A percentile compares a stretch with the other conserved stretches of the same genome.
phyloP scores from a whole-genome alignment of 2,797 vertebrate genomes.

The Mionectes olivaceus region DNA sequence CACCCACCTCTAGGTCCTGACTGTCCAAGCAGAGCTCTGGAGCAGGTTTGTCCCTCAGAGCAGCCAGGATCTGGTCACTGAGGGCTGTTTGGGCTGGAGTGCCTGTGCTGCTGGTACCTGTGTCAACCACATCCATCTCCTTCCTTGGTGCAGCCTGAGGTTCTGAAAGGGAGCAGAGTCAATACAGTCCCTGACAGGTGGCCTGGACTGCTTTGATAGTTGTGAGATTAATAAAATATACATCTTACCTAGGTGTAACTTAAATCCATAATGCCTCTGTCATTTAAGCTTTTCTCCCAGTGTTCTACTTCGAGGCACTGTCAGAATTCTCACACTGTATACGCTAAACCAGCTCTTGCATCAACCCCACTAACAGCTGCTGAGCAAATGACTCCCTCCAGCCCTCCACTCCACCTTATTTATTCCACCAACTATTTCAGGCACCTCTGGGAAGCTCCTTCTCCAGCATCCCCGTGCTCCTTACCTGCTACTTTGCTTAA shows the following conservation, averaged over 20 bases:
- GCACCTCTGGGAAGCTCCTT: neutral
- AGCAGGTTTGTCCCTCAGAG: conserved; percentile 85
- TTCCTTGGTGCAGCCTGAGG: neutral
- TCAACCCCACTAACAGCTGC: neutral
- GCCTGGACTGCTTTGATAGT: neutral
- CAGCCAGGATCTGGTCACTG: conserved; percentile 74
- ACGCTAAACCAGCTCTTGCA: neutral
- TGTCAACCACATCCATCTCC: conserved; percentile 79
- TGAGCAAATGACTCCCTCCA: neutral
- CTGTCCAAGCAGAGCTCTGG: conserved; percentile 92
- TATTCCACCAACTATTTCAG: neutral
- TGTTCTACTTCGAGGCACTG: neutral
- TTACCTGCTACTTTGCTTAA: conserved; percentile 75
- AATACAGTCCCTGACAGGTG: neutral
- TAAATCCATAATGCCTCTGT: neutral
- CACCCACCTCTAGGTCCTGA: conserved; percentile 88
- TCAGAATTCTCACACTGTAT: neutral
- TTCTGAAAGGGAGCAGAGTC: conserved; percentile 46
- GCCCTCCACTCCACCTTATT: neutral
- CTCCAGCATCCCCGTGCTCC: neutral
- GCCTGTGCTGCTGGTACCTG: neutral
- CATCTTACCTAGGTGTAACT: neutral
- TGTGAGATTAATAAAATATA: neutral
- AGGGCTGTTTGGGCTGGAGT: conserved; percentile 39
- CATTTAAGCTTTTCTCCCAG: neutral